Evolutionary conservation across 2,797 vertebrate species (phyloP).

Genomic region (Allobates femoralis): DNA sequence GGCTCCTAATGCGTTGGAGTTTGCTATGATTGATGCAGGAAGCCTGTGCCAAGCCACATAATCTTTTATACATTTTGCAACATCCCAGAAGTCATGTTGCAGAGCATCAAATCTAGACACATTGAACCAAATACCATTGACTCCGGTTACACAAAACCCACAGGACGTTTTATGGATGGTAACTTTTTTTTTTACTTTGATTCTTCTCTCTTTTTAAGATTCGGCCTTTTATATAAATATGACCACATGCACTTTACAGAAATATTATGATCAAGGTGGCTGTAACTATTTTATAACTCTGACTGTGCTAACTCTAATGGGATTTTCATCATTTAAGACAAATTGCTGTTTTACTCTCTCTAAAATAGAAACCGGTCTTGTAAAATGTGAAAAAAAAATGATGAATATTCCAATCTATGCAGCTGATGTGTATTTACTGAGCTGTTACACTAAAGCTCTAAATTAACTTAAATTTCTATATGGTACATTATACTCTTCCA

Average conservation of each 20-base stretch:
- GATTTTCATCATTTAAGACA: slow-evolving; percentile 31
- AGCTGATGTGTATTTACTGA: not conserved
- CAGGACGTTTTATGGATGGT: slow-evolving; percentile 51
- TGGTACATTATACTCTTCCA: not conserved
- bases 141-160: slow-evolving; percentile 54
- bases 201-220: slow-evolving; percentile 15
- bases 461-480: not conserved
- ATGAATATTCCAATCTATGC: not conserved
- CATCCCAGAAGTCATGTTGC: slow-evolving; percentile 57
- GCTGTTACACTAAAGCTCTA: not conserved
- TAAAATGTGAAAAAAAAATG: slow-evolving; percentile 8
- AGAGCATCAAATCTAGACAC: slow-evolving; percentile 54
- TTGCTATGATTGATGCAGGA: slow-evolving; percentile 54
- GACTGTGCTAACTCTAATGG: not conserved
- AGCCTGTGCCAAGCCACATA: slow-evolving; percentile 60
- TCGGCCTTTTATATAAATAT: slow-evolving; percentile 18
- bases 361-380: slow-evolving; percentile 7
- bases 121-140: slow-evolving; percentile 55
- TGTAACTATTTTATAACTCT: slow-evolving; percentile 33
- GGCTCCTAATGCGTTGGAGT: slow-evolving; percentile 41
- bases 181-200: slow-evolving; percentile 21
- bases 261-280: slow-evolving; percentile 28
- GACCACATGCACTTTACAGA: slow-evolving; percentile 12
- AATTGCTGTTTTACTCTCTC: not conserved
- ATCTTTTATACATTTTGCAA: slow-evolving; percentile 58